Conservation (phyloP, 2,113 vertebrate species). For the Trochalopteron elliotii region DNA sequence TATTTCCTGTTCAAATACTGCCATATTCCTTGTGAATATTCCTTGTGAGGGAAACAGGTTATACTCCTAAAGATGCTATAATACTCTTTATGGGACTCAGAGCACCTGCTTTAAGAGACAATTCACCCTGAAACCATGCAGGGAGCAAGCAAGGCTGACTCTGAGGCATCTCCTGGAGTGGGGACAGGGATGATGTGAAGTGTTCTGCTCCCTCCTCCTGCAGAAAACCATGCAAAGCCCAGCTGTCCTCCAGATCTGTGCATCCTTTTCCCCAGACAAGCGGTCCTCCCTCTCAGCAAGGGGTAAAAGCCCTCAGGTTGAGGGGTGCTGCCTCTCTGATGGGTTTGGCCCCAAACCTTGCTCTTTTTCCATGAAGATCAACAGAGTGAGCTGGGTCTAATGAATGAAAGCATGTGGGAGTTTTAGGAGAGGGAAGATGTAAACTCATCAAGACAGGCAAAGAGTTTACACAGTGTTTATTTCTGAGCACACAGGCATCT, state of each 20-base stretch:
- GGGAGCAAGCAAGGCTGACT: background rate
- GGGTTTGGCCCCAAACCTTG: background rate
- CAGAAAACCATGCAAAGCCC: background rate
- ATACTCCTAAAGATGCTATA: background rate
- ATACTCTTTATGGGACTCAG: background rate
- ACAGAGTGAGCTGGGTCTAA: background rate
- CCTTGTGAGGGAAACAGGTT: background rate
- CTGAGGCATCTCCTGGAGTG: background rate
- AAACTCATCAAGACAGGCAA: background rate
- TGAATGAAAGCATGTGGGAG: background rate
- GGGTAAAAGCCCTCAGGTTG: background rate
- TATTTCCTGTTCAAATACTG: background rate
- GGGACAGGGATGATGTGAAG: background rate
- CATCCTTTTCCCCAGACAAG: background rate
- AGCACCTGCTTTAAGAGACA: background rate
- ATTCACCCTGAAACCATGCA: background rate
- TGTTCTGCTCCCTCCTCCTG: background rate
- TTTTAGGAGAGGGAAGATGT: background rate
- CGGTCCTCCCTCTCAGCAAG: background rate
- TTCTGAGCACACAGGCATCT: background rate
- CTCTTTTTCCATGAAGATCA: background rate
- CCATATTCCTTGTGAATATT: background rate
- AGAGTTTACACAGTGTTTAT: background rate
- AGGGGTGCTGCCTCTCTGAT: background rate
- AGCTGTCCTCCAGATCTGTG: background rate